A percentile compares a stretch with the other conserved stretches of the same genome.
These are phyloP conservation scores for Lottia scabra DNA, from an alignment of 2,888 invertebrate genomes.

Conservation along the genomic window DNA sequence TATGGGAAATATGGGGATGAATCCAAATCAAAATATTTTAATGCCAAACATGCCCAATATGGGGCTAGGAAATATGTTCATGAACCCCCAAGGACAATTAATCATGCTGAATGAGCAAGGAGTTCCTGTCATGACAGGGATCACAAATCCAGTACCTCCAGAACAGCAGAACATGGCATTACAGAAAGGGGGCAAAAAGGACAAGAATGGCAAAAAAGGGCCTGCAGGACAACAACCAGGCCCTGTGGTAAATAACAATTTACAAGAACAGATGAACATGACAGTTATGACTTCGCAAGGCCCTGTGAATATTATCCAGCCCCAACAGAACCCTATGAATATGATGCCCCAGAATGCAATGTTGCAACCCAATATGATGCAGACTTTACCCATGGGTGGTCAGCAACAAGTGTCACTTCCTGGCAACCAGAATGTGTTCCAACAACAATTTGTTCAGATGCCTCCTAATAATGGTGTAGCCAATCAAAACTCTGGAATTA, in stretches of 20 bases:
- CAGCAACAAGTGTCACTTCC: conserved; percentile 18
- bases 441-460: conserved; percentile 2
- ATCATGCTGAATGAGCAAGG: conserved; percentile 58
- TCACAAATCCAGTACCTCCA: conserved; percentile 8
- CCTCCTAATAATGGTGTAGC: conserved; percentile 6
- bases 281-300: background rate
- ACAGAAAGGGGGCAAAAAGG: background rate
- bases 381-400: conserved; percentile 20
- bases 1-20: conserved; percentile 36
- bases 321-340: conserved; percentile 25
- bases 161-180: background rate
- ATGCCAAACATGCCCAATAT: conserved; percentile 9
- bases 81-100: conserved; percentile 48
- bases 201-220: background rate
- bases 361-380: conserved; percentile 17
- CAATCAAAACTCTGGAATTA: conserved; percentile 16
- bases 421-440: conserved; percentile 7
- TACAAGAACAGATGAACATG: conserved; percentile 4
- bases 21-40: conserved; percentile 31
- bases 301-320: background rate
- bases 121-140: conserved; percentile 36
- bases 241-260: background rate
- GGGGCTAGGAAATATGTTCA: conserved; percentile 26
- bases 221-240: background rate
- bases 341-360: conserved; percentile 14